Conservation (phyloP, 2,113 vertebrate species). For the Notechis scutatus region DNA sequence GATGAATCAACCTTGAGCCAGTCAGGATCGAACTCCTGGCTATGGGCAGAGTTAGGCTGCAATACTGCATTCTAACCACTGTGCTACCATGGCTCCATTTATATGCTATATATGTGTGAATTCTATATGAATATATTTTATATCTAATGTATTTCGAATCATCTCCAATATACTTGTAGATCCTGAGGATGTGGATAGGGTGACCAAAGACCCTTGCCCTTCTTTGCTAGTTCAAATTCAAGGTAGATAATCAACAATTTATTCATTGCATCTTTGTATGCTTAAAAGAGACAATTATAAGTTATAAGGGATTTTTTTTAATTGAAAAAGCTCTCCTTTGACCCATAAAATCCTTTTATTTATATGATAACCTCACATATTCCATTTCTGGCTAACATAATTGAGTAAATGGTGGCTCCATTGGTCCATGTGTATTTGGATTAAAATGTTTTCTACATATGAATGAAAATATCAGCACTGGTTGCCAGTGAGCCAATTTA, state of each 20-base stretch:
- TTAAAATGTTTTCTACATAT: neutral
- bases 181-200: neutral
- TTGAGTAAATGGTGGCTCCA: neutral
- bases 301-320: neutral
- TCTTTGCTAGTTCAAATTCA: neutral
- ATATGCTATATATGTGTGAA: neutral
- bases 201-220: neutral
- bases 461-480: neutral
- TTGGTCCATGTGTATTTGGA: neutral
- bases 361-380: neutral
- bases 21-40: too few species aligned
- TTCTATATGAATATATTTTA: neutral
- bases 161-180: neutral
- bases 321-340: neutral
- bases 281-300: neutral
- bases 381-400: neutral
- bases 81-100: too few species aligned
- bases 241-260: neutral
- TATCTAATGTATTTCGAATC: neutral
- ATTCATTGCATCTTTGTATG: neutral
- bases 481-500: neutral
- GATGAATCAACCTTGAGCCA: too few species aligned
- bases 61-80: too few species aligned
- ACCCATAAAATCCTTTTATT: neutral
- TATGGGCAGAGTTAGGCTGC: too few species aligned